Base-by-base conservation (phyloP, 35 echinoderm and acorn worm species). In the Apostichopus parvimensis region DNA sequence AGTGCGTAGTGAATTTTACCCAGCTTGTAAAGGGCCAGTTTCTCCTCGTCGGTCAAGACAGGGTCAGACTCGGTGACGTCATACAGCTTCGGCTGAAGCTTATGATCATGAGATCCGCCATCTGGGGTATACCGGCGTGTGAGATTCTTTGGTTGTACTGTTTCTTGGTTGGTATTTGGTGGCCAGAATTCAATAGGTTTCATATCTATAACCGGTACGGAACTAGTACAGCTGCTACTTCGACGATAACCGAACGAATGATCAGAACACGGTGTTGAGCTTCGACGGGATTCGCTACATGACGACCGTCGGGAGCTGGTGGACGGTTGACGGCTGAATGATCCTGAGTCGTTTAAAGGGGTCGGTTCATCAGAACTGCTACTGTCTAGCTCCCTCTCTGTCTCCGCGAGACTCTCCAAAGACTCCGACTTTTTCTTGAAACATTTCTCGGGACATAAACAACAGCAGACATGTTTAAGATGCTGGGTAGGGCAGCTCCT, bases 111-210 rank as follows among this genome's bases (percentile, higher is more conserved):
- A 6, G 92, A 93, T 70, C 88, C 88, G 45, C 95, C 86, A 54
- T 98, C 96, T 15, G 89, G 92, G 7, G 93, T 94, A 56, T 94
- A 98, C 11, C 97, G 78, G 57, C 97, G 77, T 53, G 87, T 94
- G 6, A 95, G 91, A 18, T 93, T 93, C 75, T 93, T 82, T 20
- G 97, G 97, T 79, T 98, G 97, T 4, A 98, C 94, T 14, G 95
- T 94, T 79, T 98, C 97, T 28, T 96, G 93, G 73, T 95, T 98
- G 14, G 95, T 98, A 77, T 91, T 98, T 25, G 97, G 94, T 55
- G 97, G 93, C 97, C 97, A 98, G 88, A 98, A 98, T 80, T 98
- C 97, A 54, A 98, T 98, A 1, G 97, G 97, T 94, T 98, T 98
- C 97, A 98, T 98, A 87, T 98, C 97, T 8, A 98, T 98, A 8